Evolutionary conservation across 1,140 invertebrate species (phyloP).

Genomic region (Pararge aegeria): DNA sequence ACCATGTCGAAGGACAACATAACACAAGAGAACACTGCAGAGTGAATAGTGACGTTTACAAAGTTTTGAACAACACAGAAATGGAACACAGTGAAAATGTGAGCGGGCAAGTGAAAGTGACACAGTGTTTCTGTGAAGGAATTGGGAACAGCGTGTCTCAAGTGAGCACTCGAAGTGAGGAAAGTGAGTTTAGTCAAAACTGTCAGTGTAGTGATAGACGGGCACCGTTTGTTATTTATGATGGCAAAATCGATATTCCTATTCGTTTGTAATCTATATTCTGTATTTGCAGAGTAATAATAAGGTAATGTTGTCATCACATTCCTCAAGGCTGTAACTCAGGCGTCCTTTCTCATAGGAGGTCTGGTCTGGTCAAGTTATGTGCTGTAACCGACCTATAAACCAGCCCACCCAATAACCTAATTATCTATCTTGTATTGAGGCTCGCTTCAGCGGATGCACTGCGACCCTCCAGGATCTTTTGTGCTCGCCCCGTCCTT

Average conservation of each 20-base stretch:
- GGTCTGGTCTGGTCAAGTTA: too few species aligned
- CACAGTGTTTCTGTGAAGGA: conserved; percentile 18
- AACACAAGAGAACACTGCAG: neutral
- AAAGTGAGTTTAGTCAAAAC: conserved; percentile 10
- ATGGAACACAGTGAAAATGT: neutral
- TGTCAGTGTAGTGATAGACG: conserved; percentile 8
- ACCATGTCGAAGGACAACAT: neutral
- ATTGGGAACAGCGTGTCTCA: neutral
- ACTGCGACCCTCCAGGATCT: too few species aligned
- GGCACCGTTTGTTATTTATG: conserved; percentile 27
- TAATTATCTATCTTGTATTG: too few species aligned
- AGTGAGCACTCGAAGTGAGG: neutral
- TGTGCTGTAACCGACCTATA: too few species aligned
- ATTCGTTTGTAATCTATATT: neutral
- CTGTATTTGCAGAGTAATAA: neutral
- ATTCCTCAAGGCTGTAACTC: too few species aligned
- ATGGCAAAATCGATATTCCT: conserved; percentile 26
- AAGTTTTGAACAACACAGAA: neutral
- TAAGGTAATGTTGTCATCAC: neutral
- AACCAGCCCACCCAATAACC: too few species aligned
- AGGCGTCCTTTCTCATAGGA: too few species aligned
- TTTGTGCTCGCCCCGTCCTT: too few species aligned
- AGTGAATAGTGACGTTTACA: neutral
- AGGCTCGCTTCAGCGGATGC: too few species aligned
- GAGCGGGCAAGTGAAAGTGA: conserved; percentile 6